A percentile compares a stretch with the other conserved stretches of the same genome.
Conservation (phyloP, 1,140 invertebrate species). For the Aphis craccivora region DNA sequence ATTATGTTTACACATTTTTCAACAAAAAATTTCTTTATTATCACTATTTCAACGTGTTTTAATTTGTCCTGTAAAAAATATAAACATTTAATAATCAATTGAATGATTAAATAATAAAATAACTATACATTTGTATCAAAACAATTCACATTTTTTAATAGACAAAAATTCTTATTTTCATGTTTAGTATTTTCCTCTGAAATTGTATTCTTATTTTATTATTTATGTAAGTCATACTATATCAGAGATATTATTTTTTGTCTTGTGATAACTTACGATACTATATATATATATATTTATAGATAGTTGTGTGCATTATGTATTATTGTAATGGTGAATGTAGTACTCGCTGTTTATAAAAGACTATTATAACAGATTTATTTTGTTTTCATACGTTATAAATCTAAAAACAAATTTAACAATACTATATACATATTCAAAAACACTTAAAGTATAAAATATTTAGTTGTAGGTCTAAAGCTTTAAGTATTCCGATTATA, state of each 20-base stretch:
- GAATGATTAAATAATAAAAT: not conserved
- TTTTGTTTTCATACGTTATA: not conserved
- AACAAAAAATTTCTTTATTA: not conserved
- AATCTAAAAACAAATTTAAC: not conserved
- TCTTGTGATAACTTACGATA: not conserved
- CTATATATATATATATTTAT: not conserved
- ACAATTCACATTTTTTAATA: not conserved
- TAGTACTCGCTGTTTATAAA: not conserved
- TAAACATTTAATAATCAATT: not conserved
- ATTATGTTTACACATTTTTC: not conserved
- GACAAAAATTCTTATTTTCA: not conserved
- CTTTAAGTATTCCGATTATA: not conserved
- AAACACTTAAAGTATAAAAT: conserved; percentile 2
- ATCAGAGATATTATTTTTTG: not conserved
- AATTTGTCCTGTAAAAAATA: not conserved
- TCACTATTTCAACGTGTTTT: not conserved
- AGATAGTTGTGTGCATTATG: too few relatives aligned
- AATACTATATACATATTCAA: not conserved
- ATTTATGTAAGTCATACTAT: not conserved
- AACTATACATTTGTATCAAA: not conserved
- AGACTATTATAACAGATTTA: not conserved
- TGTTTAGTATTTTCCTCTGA: not conserved
- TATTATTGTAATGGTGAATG: not conserved
- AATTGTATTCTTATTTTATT: not conserved
- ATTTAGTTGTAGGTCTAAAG: not conserved